Percentiles rank a stretch among this genome's conserved stretches.
These are phyloP conservation scores for Sepiola atlantica DNA, from an alignment of 2,888 invertebrate species.

Conservation along the genomic window DNA sequence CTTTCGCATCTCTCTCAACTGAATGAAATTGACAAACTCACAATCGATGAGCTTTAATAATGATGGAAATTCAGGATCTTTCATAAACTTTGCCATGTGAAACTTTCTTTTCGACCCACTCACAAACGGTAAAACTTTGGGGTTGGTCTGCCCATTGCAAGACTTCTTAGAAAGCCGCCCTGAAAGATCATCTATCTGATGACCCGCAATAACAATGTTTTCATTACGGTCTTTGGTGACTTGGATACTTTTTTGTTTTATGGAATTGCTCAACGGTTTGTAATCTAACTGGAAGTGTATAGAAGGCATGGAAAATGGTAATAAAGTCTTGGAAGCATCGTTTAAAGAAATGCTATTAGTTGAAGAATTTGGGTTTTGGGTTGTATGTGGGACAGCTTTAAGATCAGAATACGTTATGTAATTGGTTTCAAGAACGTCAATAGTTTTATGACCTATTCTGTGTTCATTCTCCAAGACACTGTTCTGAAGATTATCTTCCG, in stretches of 20 bases:
- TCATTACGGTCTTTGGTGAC: background rate
- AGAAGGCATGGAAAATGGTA: constrained; percentile 46
- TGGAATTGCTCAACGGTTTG: background rate
- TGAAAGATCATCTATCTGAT: background rate
- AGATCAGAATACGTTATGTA: background rate
- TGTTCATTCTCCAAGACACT: background rate
- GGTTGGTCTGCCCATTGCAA: background rate
- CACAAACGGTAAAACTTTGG: background rate
- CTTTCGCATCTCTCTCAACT: background rate
- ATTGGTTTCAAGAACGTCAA: background rate
- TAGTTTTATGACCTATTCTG: background rate
- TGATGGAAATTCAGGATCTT: background rate
- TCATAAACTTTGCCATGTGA: constrained; percentile 36
- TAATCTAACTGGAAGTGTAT: constrained; percentile 39
- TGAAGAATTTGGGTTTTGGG: background rate
- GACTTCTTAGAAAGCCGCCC: background rate
- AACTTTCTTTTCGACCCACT: background rate
- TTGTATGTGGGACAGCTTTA: background rate
- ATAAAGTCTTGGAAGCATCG: background rate
- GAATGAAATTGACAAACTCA: background rate
- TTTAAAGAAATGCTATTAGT: background rate
- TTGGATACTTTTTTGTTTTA: background rate
- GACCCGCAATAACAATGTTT: background rate
- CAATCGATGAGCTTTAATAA: background rate
- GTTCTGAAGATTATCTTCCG: background rate